Base-by-base conservation (phyloP, 2,888 invertebrate species). In the Chymomyza amoena region DNA sequence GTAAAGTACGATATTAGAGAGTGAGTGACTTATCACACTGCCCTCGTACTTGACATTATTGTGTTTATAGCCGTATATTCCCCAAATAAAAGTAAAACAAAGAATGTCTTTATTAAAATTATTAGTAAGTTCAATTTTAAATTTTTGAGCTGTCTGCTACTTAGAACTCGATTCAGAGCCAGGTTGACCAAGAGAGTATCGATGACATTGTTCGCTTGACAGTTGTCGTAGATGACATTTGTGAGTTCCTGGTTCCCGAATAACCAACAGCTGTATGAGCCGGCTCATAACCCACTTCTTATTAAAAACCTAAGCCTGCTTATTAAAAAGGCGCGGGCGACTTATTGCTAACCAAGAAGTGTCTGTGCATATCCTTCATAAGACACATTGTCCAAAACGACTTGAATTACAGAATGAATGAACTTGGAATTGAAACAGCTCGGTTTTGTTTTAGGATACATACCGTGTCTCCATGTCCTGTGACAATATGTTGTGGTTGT, bases 191-290 rank as follows among this genome's bases (percentile, higher is more conserved):
- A 18, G 64, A 83, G 79, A 83, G 89, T 89, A 89, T 90, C 90
- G 81, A 90, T 89, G 74, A 78, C 90, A 81, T 89, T 89, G 74
- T 78, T 85, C 76, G 70, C 71, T 65, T 80, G 84, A 74, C 75
- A 85, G 80, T 62, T 67, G 68, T 59, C 16, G 18, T 54, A 20
- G 60, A 60, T 69, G 66, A 72, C 65, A 71, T 65, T 70, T 69
- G 61, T 56, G 51, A 50, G 64, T 13, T 13, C 18, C 69, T 70
- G 64, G 64, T 68, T 65, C 67, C 60, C 69, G 32, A 32, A 32
- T 60, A 16, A 75, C 79, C 79, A 89, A 89, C 90, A 89, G 89
- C 90, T 89, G 89, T 83, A 85, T 69, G 76, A 80, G 66, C 72
- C 69, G 72, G 73, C 73, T 73, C 76, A 75, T 73, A 86, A 77